phyloP scores from a whole-genome alignment of 2,888 invertebrate species.

The Lasioglossum vierecki region DNA sequence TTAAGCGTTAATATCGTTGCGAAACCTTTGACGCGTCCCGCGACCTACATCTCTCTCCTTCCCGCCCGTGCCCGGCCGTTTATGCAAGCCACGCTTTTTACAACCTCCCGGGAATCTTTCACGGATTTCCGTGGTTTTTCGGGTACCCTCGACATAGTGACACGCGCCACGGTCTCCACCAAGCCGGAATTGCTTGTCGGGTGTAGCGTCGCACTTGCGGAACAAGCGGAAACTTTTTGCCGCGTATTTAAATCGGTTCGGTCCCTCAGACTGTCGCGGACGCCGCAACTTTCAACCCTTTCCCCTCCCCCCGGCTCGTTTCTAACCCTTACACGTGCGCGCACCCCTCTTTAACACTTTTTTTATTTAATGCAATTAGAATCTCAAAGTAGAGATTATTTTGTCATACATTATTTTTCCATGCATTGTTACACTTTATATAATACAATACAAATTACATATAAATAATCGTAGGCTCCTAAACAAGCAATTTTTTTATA shows the following conservation, averaged over 20 bases:
- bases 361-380: no score
- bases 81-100: conserved; percentile 35
- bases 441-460: no score
- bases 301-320: neutral
- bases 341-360: no score
- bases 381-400: no score
- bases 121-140: conserved; percentile 29
- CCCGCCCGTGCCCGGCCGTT: conserved; percentile 23
- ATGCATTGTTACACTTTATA: no score
- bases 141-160: neutral
- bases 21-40: conserved; percentile 50
- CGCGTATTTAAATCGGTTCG: conserved; percentile 10
- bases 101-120: conserved; percentile 4
- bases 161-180: neutral
- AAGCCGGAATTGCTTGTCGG: neutral
- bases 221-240: neutral
- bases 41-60: conserved; percentile 50
- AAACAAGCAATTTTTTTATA: no score
- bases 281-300: neutral
- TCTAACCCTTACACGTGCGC: neutral
- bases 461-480: no score
- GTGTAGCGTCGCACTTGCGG: neutral
- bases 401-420: no score
- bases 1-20: conserved; percentile 53
- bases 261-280: neutral